Conservation (phyloP, 2,888 invertebrate species). For the Chromoteleia sp. region DNA sequence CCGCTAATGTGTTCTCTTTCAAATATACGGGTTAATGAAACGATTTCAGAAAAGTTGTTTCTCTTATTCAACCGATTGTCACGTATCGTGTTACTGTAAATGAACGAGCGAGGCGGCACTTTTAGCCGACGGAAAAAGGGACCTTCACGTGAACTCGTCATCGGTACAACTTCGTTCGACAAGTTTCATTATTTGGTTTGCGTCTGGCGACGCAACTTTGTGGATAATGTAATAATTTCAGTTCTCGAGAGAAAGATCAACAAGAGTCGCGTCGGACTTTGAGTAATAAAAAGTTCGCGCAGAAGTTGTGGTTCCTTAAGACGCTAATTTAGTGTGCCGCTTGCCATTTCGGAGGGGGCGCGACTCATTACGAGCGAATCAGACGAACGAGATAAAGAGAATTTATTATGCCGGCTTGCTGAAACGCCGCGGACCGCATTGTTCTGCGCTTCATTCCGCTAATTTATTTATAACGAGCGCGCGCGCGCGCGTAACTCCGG, state of each 20-base stretch:
- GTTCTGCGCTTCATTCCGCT: conserved; percentile 45
- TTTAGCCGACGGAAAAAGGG: too few relatives aligned
- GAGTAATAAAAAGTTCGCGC: conserved; percentile 38
- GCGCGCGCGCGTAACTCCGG: conserved; percentile 28
- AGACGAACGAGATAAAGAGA: conserved; percentile 59
- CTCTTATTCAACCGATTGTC: too few relatives aligned
- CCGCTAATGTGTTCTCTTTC: too few relatives aligned
- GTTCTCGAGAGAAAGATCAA: conserved; percentile 58
- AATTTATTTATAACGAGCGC: conserved; percentile 57
- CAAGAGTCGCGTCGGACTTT: conserved; percentile 32
- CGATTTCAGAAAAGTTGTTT: too few relatives aligned
- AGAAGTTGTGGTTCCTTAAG: conserved; percentile 55
- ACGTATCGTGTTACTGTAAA: too few relatives aligned
- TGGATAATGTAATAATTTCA: conserved; percentile 51
- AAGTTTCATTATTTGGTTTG: conserved; percentile 39
- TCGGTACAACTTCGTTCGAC: conserved; percentile 29
- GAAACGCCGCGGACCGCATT: conserved; percentile 48
- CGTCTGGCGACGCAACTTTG: conserved; percentile 44
- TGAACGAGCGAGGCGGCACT: too few relatives aligned
- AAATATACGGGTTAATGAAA: too few relatives aligned
- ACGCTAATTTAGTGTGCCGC: conserved; percentile 57
- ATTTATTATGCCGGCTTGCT: conserved; percentile 48
- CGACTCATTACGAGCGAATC: conserved; percentile 60
- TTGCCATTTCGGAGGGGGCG: conserved; percentile 56
- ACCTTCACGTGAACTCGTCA: too few relatives aligned